Conservation (phyloP, 2,797 vertebrate species). For the Syngnathus rostellatus region DNA sequence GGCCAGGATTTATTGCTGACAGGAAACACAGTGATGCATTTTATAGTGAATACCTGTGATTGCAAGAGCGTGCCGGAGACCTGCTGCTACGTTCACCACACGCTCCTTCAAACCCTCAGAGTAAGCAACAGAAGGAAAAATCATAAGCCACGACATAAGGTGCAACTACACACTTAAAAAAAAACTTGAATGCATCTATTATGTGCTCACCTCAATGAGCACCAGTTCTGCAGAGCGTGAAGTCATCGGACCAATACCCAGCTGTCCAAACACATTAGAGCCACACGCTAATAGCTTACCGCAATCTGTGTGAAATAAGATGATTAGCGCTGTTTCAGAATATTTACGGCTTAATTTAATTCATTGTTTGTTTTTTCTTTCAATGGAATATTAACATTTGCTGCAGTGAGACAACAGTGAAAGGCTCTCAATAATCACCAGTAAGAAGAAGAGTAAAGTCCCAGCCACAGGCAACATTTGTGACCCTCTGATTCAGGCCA, state of each 20-base stretch:
- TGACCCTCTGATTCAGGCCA: constrained; percentile 57
- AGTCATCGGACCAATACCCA: constrained; percentile 70
- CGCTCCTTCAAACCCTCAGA: constrained; percentile 72
- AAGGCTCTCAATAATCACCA: constrained; percentile 68
- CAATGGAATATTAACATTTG: background rate
- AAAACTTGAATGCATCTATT: background rate
- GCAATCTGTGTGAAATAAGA: constrained; percentile 55
- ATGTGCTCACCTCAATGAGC: constrained; percentile 70
- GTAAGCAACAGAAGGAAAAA: constrained; percentile 7
- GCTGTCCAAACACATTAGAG: constrained; percentile 85
- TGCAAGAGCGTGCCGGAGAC: constrained; percentile 84
- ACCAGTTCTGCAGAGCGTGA: constrained; percentile 62
- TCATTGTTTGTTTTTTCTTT: background rate
- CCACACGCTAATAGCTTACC: constrained; percentile 79
- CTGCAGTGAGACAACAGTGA: background rate
- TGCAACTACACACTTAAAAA: background rate
- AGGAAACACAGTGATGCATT: background rate
- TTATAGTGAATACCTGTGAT: constrained; percentile 66
- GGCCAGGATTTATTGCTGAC: background rate
- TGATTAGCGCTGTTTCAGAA: background rate
- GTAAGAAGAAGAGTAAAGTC: constrained; percentile 85
- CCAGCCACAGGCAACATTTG: constrained; percentile 85
- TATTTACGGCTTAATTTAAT: background rate
- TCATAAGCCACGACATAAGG: background rate
- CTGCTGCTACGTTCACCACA: constrained; percentile 76